Conservation (phyloP, 37 sponge, comb jelly and placozoan species). For the Ianthella basta region DNA sequence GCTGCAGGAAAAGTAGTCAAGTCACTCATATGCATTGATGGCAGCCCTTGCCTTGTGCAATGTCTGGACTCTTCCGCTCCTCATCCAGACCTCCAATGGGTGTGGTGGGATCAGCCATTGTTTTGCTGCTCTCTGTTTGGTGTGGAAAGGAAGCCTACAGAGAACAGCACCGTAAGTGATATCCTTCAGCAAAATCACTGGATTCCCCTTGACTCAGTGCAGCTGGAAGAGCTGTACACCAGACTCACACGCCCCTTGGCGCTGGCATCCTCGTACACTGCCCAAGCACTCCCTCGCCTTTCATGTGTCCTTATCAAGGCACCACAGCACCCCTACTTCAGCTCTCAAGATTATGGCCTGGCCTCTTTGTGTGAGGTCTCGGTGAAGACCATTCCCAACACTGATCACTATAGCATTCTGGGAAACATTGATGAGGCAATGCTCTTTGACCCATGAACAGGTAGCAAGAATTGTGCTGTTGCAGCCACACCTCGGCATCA, state of each 20-base stretch:
- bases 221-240: background rate
- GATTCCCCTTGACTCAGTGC: background rate
- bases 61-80: background rate
- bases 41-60: background rate
- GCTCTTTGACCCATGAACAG: background rate
- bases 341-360: slow-evolving; percentile 39
- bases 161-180: no score
- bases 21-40: slow-evolving; percentile 2
- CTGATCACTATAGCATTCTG: background rate
- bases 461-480: background rate
- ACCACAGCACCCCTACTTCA: slow-evolving; percentile 10
- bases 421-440: background rate
- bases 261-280: background rate
- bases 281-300: background rate
- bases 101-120: background rate
- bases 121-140: background rate
- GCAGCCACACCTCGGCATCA: background rate
- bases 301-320: slow-evolving; percentile 16
- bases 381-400: background rate
- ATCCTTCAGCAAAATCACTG: slow-evolving; percentile 8
- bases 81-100: slow-evolving; percentile 2
- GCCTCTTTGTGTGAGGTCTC: background rate
- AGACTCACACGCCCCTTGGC: background rate
- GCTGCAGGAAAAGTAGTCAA: slow-evolving; percentile 25
- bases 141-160: background rate